Evolutionary conservation across 2,797 vertebrate species (phyloP), one percentile per base, ranked within the genome.

Genomic region (Liasis olivaceus): DNA sequence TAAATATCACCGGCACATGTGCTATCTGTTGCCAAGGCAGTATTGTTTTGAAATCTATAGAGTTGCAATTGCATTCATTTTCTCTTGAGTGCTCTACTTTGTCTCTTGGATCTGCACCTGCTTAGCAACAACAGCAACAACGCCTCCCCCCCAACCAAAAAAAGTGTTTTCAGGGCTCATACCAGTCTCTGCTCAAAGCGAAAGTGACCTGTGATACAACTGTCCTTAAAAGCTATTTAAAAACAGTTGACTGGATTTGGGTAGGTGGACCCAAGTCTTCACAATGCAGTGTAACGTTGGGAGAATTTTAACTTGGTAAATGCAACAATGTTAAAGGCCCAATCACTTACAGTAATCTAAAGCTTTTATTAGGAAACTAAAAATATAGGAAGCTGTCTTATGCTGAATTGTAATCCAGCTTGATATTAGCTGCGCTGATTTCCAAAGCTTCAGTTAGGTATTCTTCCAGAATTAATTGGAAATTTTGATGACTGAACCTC

Each of bases 1-100:
- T 96, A 97, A 96, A 94, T 92, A 94, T 88, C 5, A n/a, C 95
- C 47, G 93, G 95, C 88, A 94, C 91, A 95, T 94, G 93, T 96
- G 93, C 94, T 96, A 97, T 95, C 88, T 72, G 64, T 97, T 97
- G 94, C 96, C 96, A 97, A 97, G 96, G 96, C 95, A 96, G 96
- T 97, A 96, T 97, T 97, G 96, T 97, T 95, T 96, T 94, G 87
- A 97, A 95, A 95, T 91, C 91, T 81, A 94, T 95, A 95, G 95
- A 94, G 97, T 95, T 91, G 95, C 96, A 94, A 95, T 97, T 96
- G 94, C 96, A 94, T 97, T 95, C 95, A 88, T 96, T 96, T 92
- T 93, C 92, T 94, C 95, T 93, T 69, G 56, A 94, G 95, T 91
- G 88, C 89, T 94, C 91, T 96, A 84, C 91, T 96, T 96, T 95